phyloP scores from a whole-genome alignment of 2,113 vertebrate species.

The Seriola quinqueradiata region DNA sequence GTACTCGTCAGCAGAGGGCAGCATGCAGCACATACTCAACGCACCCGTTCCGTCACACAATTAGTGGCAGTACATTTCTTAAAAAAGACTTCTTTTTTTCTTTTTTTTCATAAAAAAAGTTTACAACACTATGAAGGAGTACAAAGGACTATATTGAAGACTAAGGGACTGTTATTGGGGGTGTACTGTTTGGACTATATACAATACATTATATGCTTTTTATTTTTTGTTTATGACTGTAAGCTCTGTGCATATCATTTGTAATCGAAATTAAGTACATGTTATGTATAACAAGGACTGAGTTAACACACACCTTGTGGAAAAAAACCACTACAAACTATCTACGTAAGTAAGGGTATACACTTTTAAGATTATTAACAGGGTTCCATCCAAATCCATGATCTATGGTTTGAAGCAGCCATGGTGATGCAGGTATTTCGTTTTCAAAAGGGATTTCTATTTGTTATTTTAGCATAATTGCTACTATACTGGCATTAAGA shows the following conservation, averaged over 20 bases:
- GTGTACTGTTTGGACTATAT: conserved; percentile 84
- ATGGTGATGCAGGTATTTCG: conserved; percentile 49
- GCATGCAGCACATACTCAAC: conserved; percentile 92
- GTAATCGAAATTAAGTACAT: conserved; percentile 93
- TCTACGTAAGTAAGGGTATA: conserved; percentile 55
- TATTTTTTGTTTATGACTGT: conserved; percentile 92
- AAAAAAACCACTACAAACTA: conserved; percentile 62
- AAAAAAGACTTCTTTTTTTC: conserved; percentile 45
- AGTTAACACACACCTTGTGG: conserved; percentile 80
- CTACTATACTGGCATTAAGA: conserved; percentile 40
- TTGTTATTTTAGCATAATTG: conserved; percentile 49
- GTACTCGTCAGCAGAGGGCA: conserved; percentile 86
- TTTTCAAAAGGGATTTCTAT: conserved; percentile 62
- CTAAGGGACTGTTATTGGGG: conserved; percentile 87
- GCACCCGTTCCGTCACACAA: conserved; percentile 87
- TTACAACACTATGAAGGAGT: conserved; percentile 82
- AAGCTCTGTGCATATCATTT: conserved; percentile 98
- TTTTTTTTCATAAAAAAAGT: conserved; percentile 58
- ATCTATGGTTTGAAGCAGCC: conserved; percentile 48
- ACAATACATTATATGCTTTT: conserved; percentile 93
- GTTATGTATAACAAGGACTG: conserved; percentile 89
- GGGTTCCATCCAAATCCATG: conserved; percentile 59
- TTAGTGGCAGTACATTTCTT: conserved; percentile 91
- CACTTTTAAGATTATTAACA: conserved; percentile 59
- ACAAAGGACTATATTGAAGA: conserved; percentile 82